A percentile compares a stretch with the other conserved stretches of the same genome.
These are phyloP conservation scores for Cryptosula pallasiana DNA, from an alignment of 2,888 invertebrate genomes.

Conservation along the genomic window DNA sequence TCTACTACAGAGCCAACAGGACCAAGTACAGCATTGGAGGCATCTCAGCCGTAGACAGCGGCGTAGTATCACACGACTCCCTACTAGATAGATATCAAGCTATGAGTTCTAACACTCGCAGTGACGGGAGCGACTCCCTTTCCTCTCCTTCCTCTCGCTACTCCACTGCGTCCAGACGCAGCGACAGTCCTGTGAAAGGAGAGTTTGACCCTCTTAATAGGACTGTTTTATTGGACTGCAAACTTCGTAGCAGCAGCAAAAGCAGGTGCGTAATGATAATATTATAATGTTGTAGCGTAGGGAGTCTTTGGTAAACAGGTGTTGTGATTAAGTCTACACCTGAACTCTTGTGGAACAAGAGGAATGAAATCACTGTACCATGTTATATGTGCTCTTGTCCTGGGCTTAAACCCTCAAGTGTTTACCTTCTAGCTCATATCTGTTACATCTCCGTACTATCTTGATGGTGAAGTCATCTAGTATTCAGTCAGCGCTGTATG, in stretches of 20 bases:
- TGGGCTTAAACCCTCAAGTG: no score
- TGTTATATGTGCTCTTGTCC: no score
- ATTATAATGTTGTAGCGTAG: neutral
- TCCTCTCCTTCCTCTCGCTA: neutral
- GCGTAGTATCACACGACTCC: constrained; percentile 17
- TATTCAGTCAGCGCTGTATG: no score
- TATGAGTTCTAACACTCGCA: neutral
- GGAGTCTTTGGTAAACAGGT: neutral
- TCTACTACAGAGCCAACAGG: neutral
- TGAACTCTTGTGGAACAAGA: no score
- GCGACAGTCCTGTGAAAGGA: neutral
- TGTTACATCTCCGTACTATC: no score
- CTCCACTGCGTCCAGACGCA: neutral
- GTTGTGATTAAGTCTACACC: no score
- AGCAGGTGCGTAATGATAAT: neutral
- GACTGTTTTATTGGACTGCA: constrained; percentile 4
- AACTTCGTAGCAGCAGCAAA: constrained; percentile 14
- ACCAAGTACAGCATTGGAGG: constrained; percentile 14
- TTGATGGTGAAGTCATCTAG: no score
- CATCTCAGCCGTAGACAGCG: constrained; percentile 9
- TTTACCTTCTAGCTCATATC: no score
- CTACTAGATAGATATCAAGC: constrained; percentile 6
- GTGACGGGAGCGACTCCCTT: constrained; percentile 5
- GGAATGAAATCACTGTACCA: no score
- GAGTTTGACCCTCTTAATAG: constrained; percentile 18